phyloP scores from a whole-genome alignment of 2,113 vertebrate genomes.

The Xyrauchen texanus region DNA sequence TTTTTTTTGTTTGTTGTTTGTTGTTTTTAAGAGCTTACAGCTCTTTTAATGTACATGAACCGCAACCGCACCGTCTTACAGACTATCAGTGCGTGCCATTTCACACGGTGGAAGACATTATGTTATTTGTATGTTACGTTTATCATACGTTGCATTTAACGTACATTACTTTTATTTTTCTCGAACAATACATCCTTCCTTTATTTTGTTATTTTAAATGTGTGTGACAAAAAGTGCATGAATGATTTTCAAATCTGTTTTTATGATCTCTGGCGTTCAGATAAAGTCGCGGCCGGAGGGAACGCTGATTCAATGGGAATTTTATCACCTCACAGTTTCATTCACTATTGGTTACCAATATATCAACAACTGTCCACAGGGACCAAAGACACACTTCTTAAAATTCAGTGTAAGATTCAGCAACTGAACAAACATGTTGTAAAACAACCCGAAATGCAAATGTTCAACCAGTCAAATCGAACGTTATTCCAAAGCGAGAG shows the following conservation, averaged over 20 bases:
- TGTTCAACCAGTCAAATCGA: slow-evolving; percentile 73
- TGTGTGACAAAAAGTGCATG: slow-evolving; percentile 3
- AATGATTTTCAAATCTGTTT: background rate
- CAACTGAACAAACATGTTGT: slow-evolving; percentile 62
- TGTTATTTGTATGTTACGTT: too few relatives aligned
- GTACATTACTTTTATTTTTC: too few relatives aligned
- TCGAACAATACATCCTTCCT: background rate
- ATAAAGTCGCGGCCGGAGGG: background rate
- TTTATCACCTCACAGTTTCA: slow-evolving; percentile 71
- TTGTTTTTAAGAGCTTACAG: background rate
- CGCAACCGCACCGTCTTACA: slow-evolving; percentile 15
- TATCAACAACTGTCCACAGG: slow-evolving; percentile 80
- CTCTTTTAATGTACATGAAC: background rate
- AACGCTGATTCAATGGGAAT: slow-evolving; percentile 71
- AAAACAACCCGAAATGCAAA: slow-evolving; percentile 75
- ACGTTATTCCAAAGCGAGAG: slow-evolving; percentile 65
- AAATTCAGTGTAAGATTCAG: slow-evolving; percentile 62
- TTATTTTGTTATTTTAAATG: background rate
- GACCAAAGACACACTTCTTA: slow-evolving; percentile 68
- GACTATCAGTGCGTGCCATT: slow-evolving; percentile 24
- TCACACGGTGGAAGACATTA: slow-evolving; percentile 18
- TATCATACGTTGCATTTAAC: too few relatives aligned
- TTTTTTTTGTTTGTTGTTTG: background rate
- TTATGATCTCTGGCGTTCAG: background rate
- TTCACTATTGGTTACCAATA: slow-evolving; percentile 84